Percentiles rank a stretch among this genome's conserved stretches.
phyloP scores from a whole-genome alignment of 2,888 invertebrate species.

The Balanococcus diminutus region DNA sequence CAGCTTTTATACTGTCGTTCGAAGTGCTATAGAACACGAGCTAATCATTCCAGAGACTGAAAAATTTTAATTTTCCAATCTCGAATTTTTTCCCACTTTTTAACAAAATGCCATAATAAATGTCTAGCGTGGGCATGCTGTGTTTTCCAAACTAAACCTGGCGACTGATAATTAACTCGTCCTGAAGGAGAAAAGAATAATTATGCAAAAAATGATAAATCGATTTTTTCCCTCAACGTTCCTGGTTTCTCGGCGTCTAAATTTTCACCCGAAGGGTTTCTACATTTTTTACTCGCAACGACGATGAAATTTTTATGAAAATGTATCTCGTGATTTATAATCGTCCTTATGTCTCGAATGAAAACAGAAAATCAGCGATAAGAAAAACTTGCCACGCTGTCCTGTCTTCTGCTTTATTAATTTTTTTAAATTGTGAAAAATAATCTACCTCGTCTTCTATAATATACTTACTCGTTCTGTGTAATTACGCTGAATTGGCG shows the following conservation, averaged over 20 bases:
- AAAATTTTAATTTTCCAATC: not conserved
- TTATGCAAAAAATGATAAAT: not conserved
- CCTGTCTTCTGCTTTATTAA: not conserved
- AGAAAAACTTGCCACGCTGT: not conserved
- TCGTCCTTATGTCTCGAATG: not conserved
- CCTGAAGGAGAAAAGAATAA: not conserved
- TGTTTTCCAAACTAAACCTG: not conserved
- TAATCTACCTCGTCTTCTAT: not conserved
- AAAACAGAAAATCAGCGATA: not conserved
- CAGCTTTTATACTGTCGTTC: not conserved
- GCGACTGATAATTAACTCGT: not conserved
- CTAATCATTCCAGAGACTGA: not conserved
- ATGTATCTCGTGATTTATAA: not conserved
- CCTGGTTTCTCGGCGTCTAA: not conserved
- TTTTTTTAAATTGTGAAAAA: not conserved
- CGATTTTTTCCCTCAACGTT: not conserved
- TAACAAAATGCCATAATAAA: not conserved
- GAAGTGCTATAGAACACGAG: not conserved
- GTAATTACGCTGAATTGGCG: not conserved
- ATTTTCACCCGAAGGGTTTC: not conserved
- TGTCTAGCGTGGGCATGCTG: not conserved
- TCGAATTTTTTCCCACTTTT: not conserved
- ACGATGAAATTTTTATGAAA: not conserved
- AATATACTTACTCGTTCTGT: too few species aligned
- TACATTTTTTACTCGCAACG: too few species aligned